Evolutionary conservation across 2,888 invertebrate genomes (phyloP).

Genomic region (Aromia moschata): DNA sequence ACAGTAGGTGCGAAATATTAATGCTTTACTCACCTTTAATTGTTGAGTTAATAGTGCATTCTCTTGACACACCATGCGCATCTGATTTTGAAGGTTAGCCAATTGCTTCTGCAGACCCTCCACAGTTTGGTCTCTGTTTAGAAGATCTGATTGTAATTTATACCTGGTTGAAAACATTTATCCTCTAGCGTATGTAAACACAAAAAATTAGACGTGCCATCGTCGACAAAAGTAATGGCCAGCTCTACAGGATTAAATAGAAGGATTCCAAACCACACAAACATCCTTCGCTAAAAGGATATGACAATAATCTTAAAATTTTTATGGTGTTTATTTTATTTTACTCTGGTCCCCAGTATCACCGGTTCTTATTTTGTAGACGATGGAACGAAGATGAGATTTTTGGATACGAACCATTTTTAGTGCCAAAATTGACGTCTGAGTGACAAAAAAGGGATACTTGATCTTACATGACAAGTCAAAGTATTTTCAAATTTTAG

Average conservation of each 20-base stretch:
- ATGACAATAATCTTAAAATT: too few species aligned
- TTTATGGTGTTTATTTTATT: too few species aligned
- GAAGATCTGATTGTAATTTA: conserved; percentile 71
- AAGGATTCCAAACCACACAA: too few species aligned
- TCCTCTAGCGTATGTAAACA: background rate
- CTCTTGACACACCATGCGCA: conserved; percentile 71
- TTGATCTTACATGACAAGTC: background rate
- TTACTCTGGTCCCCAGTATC: too few species aligned
- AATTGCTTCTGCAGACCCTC: conserved; percentile 72
- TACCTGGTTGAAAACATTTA: conserved; percentile 62
- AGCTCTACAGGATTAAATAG: too few species aligned
- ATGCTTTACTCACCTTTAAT: background rate
- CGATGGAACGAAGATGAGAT: background rate
- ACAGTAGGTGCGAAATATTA: too few species aligned
- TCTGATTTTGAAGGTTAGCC: conserved; percentile 70
- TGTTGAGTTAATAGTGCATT: conserved; percentile 67
- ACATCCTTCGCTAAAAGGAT: too few species aligned
- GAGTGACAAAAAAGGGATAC: conserved; percentile 4
- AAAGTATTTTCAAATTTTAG: too few species aligned
- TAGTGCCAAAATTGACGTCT: conserved; percentile 4
- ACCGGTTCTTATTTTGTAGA: background rate
- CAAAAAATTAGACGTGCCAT: background rate
- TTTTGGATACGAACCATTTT: background rate
- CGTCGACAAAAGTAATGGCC: background rate
- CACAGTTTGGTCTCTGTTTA: conserved; percentile 71